Base-by-base conservation (phyloP, 2,888 invertebrate genomes). In the Baccha elongata region DNA sequence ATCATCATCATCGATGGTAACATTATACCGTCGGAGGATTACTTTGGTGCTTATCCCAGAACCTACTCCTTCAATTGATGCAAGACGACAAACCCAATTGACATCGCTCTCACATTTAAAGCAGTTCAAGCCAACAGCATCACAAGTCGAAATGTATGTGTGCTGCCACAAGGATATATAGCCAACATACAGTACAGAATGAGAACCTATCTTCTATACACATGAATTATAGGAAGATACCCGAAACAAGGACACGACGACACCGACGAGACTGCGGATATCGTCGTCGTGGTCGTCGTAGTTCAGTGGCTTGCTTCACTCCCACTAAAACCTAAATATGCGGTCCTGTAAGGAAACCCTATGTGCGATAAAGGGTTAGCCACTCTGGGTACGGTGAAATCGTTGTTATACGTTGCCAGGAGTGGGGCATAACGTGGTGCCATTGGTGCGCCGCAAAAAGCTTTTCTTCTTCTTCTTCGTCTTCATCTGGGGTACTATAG, bases 311-410 rank as follows among this genome's bases (percentile, higher is more conserved):
- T 87, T 87, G 86, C 86, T 87, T 86, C 86, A 87, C 88, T 89
- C 88, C 90, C 90, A 90, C 90, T 88, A 89, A 90, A 91, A 91
- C 91, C 91, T 89, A 90, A 91, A 90, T 91, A 90, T 91, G 91
- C 89, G 91, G 91, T 91, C 88, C 91, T 90, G 90, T 90, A 91
- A 91, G 91, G 91, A 91, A 91, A 91, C 90, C 87, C 89, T 89
- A 90, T 89, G 91, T 89, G 90, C 91, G 90, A 91, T 91, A 91
- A 91, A 91, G 91, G 91, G 91, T 91, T 91, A 91, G 91, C 91
- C 91, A 89, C 91, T 88, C 88, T 89, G 89, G 90, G 81, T 78
- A 85, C 75, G 78, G 78, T 83, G 65, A 79, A 83, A 83, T 84
- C 74, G 74, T 74, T 85, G 83, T 83, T 83, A 58, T 58, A 83